These are phyloP conservation scores for Troides aeacus DNA, from an alignment of 2,888 invertebrate species.

Conservation along the genomic window DNA sequence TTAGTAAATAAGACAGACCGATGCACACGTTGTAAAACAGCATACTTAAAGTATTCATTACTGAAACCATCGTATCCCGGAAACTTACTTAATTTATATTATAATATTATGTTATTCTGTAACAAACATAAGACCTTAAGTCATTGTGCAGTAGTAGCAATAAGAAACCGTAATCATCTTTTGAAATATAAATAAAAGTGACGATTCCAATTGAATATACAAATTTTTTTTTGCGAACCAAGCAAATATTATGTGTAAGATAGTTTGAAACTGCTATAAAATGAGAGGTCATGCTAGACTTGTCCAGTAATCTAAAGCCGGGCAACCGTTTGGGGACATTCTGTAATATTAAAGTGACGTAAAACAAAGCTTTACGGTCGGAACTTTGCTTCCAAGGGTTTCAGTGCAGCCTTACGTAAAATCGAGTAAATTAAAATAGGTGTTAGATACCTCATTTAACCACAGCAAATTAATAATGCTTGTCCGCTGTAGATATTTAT, in stretches of 20 bases:
- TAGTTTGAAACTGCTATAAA: conserved; percentile 4
- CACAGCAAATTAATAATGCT: neutral
- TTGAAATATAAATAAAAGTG: neutral
- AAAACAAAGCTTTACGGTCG: conserved; percentile 21
- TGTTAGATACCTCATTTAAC: conserved; percentile 14
- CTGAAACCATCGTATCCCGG: too few relatives aligned
- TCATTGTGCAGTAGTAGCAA: neutral
- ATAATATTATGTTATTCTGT: neutral
- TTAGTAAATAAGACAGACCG: too few relatives aligned
- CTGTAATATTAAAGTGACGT: conserved; percentile 21
- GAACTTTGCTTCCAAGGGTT: conserved; percentile 19
- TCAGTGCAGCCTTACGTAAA: conserved; percentile 1
- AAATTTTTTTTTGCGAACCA: neutral
- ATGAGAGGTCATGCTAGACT: conserved; percentile 9
- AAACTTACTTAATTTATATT: neutral
- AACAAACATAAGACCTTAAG: neutral
- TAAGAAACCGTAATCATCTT: too few relatives aligned
- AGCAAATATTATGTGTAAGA: conserved; percentile 1
- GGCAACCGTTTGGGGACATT: conserved; percentile 21
- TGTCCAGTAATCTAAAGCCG: conserved; percentile 19
- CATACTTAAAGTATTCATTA: too few relatives aligned
- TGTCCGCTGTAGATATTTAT: neutral
- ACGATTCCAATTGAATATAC: neutral
- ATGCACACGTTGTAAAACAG: too few relatives aligned
- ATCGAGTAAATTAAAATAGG: conserved; percentile 15